Conservation (phyloP, 2,888 invertebrate genomes). For the Eurytoma adleriae region DNA sequence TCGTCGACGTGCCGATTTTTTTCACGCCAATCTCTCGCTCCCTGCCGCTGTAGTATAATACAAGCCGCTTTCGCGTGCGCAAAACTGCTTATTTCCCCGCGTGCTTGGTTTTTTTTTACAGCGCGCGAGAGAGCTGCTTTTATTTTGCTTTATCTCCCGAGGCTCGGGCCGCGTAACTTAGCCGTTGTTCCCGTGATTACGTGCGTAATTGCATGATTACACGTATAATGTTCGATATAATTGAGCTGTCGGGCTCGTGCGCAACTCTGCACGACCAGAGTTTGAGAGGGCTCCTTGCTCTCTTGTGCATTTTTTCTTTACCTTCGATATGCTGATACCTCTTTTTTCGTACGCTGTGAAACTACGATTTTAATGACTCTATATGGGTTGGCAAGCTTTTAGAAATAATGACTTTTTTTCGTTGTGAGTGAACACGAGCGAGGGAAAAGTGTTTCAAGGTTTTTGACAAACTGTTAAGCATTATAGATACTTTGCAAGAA, state of each 20-base stretch:
- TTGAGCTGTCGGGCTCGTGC: slow-evolving; percentile 52
- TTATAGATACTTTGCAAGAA: neutral
- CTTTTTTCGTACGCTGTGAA: slow-evolving; percentile 9
- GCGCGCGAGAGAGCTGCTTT: neutral
- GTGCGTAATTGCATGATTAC: slow-evolving; percentile 58
- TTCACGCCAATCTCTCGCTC: neutral
- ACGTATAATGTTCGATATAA: slow-evolving; percentile 56
- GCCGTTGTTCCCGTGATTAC: slow-evolving; percentile 49
- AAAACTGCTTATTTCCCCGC: slow-evolving; percentile 12
- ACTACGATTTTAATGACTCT: slow-evolving; percentile 52
- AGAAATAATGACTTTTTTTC: slow-evolving; percentile 43
- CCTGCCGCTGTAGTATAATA: neutral
- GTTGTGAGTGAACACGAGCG: neutral
- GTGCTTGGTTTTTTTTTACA: neutral
- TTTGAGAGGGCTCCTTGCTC: slow-evolving; percentile 24
- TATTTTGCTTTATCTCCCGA: slow-evolving; percentile 42
- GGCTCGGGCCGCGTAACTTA: neutral
- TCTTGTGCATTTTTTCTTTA: slow-evolving; percentile 13
- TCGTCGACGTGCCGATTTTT: slow-evolving; percentile 18
- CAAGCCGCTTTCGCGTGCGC: slow-evolving; percentile 5
- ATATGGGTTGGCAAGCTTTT: slow-evolving; percentile 31
- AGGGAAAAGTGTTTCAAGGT: neutral
- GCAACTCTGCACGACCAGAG: slow-evolving; percentile 18
- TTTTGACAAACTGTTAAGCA: slow-evolving; percentile 37
- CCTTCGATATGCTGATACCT: neutral